Base-by-base conservation (phyloP, 2,888 invertebrate species). In the Melieria omissa region DNA sequence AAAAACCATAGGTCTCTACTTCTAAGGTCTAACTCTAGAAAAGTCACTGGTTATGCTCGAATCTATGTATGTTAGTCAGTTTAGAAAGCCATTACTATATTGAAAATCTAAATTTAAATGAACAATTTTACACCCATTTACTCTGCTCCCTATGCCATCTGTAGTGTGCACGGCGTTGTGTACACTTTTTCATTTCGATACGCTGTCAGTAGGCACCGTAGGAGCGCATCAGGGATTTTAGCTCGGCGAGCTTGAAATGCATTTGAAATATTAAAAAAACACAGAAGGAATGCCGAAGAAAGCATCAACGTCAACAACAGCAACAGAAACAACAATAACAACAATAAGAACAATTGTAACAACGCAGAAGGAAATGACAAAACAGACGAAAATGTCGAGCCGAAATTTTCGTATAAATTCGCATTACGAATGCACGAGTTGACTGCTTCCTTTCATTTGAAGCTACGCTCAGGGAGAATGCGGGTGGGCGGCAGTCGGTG, bases 371-470 rank as follows among this genome's bases (percentile, higher is more conserved):
- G 29, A 29, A 29, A 29, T 29, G 29, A 29, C 29, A 29, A 29
- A 29, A 29, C 29, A 29, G 81, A 80, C 75, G 76, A 78, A 77
- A 77, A 80, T 79, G 75, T 67, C 73, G 72, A 75, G 71, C 76
- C 80, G 14, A 78, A 77, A 80, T 29, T 29, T 29, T 74, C 78
- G 80, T 80, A 83, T 80, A 83, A 82, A 84, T 80, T 82, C 80
- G 80, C 82, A 85, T 84, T 84, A 85, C 80, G 82, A 84, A 84
- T 84, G 85, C 84, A 85, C 85, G 84, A 85, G 79, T 82, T 84
- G 82, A 81, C 80, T 81, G 29, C 29, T 81, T 75, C 78, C 81
- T 81, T 84, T 80, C 79, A 80, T 79, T 82, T 81, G 79, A 79
- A 29, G 1, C 29, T 29, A 29, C 29, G 29, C 29, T 3, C 2